Evolutionary conservation across 2,113 vertebrate species (phyloP), one percentile per base, ranked within the genome.

Genomic region (Toxostoma redivivum): DNA sequence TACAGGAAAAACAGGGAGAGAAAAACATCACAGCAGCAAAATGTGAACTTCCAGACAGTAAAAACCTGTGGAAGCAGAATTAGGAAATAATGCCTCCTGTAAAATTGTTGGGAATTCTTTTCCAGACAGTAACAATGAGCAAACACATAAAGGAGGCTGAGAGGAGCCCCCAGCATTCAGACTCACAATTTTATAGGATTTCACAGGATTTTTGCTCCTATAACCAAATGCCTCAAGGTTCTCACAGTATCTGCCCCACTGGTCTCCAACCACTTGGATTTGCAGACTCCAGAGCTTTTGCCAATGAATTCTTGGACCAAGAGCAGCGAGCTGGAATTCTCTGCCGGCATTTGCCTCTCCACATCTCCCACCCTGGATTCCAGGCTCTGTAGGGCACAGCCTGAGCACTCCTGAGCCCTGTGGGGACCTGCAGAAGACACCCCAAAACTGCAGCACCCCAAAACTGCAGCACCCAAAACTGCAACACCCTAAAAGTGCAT

Each of bases 261-360:
- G 57, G 3, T 51, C 70, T 66, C 79, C 74, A 70, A 2, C 33
- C 19, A 3, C 12, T 76, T 64, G 54, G 60, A 25, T 72, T 23
- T 60, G 56, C 90, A 93, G 76, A 66, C 47, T 92, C 88, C 64
- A 73, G 76, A 93, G 44, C 31, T 82, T 83, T 92, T 94, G 35
- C 80, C 88, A 62, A 2, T 81, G 90, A 93, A 92, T 35, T 20
- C 5, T 3, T 37, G 71, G 82, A 96, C 80, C 67, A 25, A 42
- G 21, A 10, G 37, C 0, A 61, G 47, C 47, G n/a, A 94, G 56
- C 64, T 83, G 80, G 96, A 81, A 12, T 15, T 33, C 56, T 30
- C 58, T 77, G 23, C 21, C 60, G 62, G 33, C 0, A 0, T 74
- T 27, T 78, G 10, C 33, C 56, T 73, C 37, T 13, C 58, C 45